Evolutionary conservation across 53 echinoderm and acorn worm genomes (phyloP).

Genomic region (Paracentrotus lividus): DNA sequence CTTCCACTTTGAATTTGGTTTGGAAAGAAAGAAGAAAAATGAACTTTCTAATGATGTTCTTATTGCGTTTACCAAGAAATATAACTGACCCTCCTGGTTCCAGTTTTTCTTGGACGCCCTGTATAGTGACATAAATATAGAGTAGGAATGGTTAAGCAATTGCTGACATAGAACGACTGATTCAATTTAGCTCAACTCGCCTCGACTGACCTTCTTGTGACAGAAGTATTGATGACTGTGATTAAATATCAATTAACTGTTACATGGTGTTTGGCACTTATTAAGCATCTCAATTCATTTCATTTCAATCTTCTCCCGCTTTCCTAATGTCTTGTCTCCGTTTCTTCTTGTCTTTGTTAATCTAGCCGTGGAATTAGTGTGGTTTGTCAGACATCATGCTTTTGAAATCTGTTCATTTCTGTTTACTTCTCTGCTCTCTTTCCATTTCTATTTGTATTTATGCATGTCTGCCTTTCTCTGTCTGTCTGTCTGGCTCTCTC

Average conservation of each 20-base stretch:
- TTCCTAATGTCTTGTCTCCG: background rate
- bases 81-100: too few relatives aligned
- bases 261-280: conserved; percentile 28
- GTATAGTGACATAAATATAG: background rate
- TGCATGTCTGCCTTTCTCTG: background rate
- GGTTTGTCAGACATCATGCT: background rate
- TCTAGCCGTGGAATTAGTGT: background rate
- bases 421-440: background rate
- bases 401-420: background rate
- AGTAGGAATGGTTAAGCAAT: background rate
- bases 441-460: too few relatives aligned
- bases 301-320: background rate
- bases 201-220: conserved; percentile 9
- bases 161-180: conserved; percentile 18
- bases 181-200: background rate
- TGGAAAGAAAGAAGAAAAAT: too few relatives aligned
- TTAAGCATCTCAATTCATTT: conserved; percentile 22
- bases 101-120: background rate
- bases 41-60: too few relatives aligned
- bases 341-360: background rate
- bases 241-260: conserved; percentile 53
- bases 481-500: too few relatives aligned
- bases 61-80: too few relatives aligned
- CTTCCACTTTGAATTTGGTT: too few relatives aligned
- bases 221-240: conserved; percentile 18